phyloP scores from a whole-genome alignment of 2,113 vertebrate genomes.

The Daboia siamensis region DNA sequence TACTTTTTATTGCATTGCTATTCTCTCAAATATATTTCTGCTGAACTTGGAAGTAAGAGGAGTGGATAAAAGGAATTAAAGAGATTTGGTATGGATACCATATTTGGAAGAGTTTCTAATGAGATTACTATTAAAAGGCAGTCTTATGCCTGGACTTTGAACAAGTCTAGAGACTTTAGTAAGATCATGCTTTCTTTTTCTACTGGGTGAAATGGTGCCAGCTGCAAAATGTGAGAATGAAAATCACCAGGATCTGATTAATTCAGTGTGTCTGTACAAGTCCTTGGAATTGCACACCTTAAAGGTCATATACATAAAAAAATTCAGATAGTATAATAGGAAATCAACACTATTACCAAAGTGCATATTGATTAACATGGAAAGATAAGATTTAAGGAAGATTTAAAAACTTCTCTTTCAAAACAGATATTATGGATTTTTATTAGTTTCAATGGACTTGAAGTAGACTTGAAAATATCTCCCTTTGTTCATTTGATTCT shows the following conservation, averaged over 20 bases:
- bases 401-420: conserved; percentile 57
- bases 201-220: conserved; percentile 37
- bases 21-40: conserved; percentile 50
- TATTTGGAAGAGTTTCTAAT: conserved; percentile 55
- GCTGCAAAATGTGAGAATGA: conserved; percentile 36
- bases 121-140: conserved; percentile 44
- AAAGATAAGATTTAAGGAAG: conserved; percentile 30
- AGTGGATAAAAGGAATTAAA: conserved; percentile 59
- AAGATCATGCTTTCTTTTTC: conserved; percentile 47
- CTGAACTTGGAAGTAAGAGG: conserved; percentile 39
- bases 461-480: conserved; percentile 52
- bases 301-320: conserved; percentile 30
- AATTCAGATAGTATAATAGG: background rate
- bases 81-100: conserved; percentile 57
- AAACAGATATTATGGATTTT: conserved; percentile 42
- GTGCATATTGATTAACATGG: conserved; percentile 30
- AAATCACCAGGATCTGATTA: conserved; percentile 47
- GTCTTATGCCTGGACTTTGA: conserved; percentile 38
- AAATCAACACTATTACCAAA: conserved; percentile 9
- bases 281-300: conserved; percentile 33
- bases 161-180: conserved; percentile 53
- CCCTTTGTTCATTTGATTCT: conserved; percentile 62
- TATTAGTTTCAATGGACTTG: conserved; percentile 53
- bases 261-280: conserved; percentile 39
- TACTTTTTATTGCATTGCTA: conserved; percentile 46